Evolutionary conservation across 2,797 vertebrate genomes (phyloP).

Genomic region (Lagothrix lagotricha): DNA sequence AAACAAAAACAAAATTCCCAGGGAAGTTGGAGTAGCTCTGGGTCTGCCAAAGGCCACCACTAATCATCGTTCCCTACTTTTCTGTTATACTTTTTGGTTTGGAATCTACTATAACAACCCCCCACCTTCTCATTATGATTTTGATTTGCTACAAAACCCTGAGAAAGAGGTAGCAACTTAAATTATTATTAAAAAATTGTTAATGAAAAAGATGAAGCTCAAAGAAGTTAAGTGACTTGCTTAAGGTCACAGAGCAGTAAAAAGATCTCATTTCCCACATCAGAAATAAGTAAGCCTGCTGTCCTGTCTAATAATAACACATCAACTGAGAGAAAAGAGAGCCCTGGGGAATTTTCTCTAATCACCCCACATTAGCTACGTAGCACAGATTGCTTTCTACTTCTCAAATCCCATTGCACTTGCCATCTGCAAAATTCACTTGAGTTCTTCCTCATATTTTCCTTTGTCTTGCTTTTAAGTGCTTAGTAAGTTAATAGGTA

Average conservation of each 20-base stretch:
- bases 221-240: not conserved
- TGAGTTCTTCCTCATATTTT: not conserved
- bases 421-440: slow-evolving; percentile 37
- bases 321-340: slow-evolving; percentile 20
- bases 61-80: not conserved
- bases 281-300: not conserved
- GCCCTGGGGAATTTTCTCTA: slow-evolving; percentile 19
- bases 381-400: slow-evolving; percentile 49
- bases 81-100: not conserved
- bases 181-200: not conserved
- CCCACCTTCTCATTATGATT: not conserved
- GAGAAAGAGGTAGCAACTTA: not conserved
- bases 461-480: slow-evolving; percentile 19
- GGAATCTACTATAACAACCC: not conserved
- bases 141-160: slow-evolving; percentile 8
- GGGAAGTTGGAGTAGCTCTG: not conserved
- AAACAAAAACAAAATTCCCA: not conserved
- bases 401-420: slow-evolving; percentile 48
- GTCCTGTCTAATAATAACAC: not conserved
- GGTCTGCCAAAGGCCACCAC: not conserved
- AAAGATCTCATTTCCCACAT: not conserved
- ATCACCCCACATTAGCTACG: slow-evolving; percentile 32
- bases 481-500: slow-evolving; percentile 22
- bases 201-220: not conserved
- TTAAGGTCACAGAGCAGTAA: not conserved